Evolutionary conservation across 2,113 vertebrate species (phyloP).

Genomic region (Anolis sagrei): DNA sequence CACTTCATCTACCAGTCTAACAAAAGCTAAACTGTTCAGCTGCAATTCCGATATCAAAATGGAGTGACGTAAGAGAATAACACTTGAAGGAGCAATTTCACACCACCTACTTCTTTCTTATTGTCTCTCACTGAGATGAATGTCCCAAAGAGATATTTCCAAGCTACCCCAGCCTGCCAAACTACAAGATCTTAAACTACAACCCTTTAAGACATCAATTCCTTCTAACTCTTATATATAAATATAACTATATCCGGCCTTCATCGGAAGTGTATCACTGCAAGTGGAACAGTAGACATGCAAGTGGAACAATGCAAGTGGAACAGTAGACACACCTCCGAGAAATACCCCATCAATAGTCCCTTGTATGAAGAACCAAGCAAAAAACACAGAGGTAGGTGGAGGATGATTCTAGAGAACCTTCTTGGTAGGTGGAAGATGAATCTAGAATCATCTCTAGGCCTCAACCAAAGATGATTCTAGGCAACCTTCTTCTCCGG

Average conservation of each 20-base stretch:
- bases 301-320: too few relatives aligned
- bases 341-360: not conserved
- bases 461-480: not conserved
- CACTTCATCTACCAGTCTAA: not conserved
- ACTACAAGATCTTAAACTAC: not conserved
- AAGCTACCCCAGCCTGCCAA: not conserved
- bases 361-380: not conserved
- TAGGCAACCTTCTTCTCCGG: too few relatives aligned
- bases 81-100: not conserved
- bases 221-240: not conserved
- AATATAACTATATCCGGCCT: not conserved
- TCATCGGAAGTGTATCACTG: not conserved
- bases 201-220: not conserved
- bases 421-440: too few relatives aligned
- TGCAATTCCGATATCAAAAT: not conserved
- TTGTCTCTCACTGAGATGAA: not conserved
- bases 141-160: accelerated
- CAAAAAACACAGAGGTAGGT: not conserved
- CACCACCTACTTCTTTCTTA: not conserved
- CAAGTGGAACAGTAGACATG: not conserved
- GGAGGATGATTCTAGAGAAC: too few relatives aligned
- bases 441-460: too few relatives aligned
- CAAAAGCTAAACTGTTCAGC: not conserved
- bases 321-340: not conserved
- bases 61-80: not conserved